Percentiles rank a stretch among this genome's conserved stretches.
phyloP scores from a whole-genome alignment of 1,140 invertebrate species.

The Thereuonema tuberculata region DNA sequence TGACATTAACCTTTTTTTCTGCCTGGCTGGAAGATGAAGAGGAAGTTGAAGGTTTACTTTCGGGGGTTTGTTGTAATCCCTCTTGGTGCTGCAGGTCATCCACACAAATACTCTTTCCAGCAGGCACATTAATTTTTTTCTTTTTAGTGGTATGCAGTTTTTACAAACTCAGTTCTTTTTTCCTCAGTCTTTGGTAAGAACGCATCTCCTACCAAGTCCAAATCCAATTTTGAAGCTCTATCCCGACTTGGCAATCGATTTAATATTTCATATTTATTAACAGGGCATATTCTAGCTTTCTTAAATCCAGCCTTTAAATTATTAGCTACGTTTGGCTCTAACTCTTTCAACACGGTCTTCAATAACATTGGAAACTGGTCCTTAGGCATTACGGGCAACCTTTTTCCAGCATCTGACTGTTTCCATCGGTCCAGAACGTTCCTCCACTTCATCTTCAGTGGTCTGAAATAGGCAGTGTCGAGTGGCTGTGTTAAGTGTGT shows the following conservation, averaged over 20 bases:
- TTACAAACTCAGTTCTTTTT: neutral
- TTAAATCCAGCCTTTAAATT: neutral
- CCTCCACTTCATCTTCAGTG: slow-evolving; percentile 21
- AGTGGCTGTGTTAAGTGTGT: slow-evolving; percentile 18
- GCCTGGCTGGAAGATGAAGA: too few species aligned
- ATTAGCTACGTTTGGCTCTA: neutral
- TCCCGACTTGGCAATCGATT: neutral
- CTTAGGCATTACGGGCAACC: neutral
- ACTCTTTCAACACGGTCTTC: neutral
- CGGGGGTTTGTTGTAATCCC: too few species aligned
- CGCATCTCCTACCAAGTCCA: neutral
- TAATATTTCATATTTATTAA: neutral
- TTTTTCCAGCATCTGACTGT: neutral
- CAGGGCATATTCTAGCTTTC: neutral
- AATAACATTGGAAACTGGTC: neutral
- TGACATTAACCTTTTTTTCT: too few species aligned
- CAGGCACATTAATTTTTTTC: neutral
- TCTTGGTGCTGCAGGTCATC: too few species aligned
- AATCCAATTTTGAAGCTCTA: neutral
- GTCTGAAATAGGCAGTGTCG: slow-evolving; percentile 25
- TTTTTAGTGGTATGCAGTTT: neutral
- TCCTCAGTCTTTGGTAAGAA: neutral
- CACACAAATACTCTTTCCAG: neutral
- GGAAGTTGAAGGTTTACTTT: too few species aligned
- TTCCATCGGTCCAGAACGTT: neutral